Evolutionary conservation across 2,888 invertebrate genomes (phyloP).

Genomic region (Steinernema scapterisci): DNA sequence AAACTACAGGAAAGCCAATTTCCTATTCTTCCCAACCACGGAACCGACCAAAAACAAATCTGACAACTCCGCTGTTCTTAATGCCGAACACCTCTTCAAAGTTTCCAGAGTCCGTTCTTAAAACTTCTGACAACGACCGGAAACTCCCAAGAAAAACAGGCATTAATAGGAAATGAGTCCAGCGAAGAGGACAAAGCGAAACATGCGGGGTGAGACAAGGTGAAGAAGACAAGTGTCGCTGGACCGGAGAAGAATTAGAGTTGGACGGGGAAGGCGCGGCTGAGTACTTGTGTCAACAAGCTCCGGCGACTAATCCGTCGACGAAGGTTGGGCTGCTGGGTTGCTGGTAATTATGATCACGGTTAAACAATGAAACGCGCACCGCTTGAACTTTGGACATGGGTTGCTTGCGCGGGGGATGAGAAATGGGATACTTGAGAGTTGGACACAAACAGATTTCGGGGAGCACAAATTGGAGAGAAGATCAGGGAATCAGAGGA

Average conservation of each 20-base stretch:
- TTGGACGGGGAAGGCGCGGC: background rate
- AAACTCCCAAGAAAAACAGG: background rate
- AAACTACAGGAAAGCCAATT: too few relatives aligned
- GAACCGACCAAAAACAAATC: too few relatives aligned
- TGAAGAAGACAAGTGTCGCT: background rate
- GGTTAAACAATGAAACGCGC: conserved; percentile 2
- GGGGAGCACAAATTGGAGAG: background rate
- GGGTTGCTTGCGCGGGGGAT: background rate
- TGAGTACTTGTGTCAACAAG: conserved; percentile 3
- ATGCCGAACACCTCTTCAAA: background rate
- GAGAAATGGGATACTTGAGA: background rate
- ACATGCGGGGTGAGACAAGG: background rate
- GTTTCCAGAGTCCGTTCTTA: background rate
- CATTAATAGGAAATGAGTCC: background rate
- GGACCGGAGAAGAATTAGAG: background rate
- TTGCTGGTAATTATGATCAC: background rate
- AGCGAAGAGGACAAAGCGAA: background rate
- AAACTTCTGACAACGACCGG: background rate
- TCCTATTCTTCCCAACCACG: too few relatives aligned
- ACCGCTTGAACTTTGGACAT: background rate
- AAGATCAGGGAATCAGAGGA: too few relatives aligned
- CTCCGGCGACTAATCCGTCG: background rate
- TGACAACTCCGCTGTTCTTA: too few relatives aligned
- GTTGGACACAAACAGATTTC: background rate
- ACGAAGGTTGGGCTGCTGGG: background rate